Base-by-base conservation (phyloP, 2,888 invertebrate species). In the Epirrhoe tristata region DNA sequence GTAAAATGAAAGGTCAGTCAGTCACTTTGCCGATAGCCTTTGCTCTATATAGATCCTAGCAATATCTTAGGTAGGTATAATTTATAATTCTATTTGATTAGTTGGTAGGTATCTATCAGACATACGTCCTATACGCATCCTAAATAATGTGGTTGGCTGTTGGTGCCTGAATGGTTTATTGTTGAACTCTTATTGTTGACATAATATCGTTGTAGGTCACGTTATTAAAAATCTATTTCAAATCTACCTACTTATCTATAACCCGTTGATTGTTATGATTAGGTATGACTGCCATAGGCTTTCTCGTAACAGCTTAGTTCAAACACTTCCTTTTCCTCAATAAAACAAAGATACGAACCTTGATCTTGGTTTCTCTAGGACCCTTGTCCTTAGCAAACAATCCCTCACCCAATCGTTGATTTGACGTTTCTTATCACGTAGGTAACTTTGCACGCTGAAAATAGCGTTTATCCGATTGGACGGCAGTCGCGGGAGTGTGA, bases 361-460 rank as follows among this genome's bases (percentile, higher is more conserved):
- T 66, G 54, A 58, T 64, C 58, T 61, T 54, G 16, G 32, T 7
- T 50, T 54, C n/a, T 59, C 6, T 34, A 17, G 6, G 43, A 61
- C 51, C 59, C 58, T 63, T 69, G 62, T 54, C 66, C 66, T 65
- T 53, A 57, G 50, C 52, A 60, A 58, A 54, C 57, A 34, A 32
- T 51, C 51, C 60, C 65, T 63, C 59, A 66, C 51, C 57, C 66
- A 58, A 57, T n/a, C 56, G 59, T 24, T 24, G 24, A 24, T 2
- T 59, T 66, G 67, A 67, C 52, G 53, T 54, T 54, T 58, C 52
- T 63, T 61, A 67, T 62, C 69, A 66, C 68, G 66, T 66, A n/a
- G n/a, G n/a, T n/a, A 64, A 65, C 66, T 24, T 46, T 8, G 24
- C 68, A 62, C 66, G 66, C 70, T 69, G 63, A 76, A 81, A 83